Conservation (phyloP, 2,888 invertebrate genomes). For the Melinaea marsaeus region DNA sequence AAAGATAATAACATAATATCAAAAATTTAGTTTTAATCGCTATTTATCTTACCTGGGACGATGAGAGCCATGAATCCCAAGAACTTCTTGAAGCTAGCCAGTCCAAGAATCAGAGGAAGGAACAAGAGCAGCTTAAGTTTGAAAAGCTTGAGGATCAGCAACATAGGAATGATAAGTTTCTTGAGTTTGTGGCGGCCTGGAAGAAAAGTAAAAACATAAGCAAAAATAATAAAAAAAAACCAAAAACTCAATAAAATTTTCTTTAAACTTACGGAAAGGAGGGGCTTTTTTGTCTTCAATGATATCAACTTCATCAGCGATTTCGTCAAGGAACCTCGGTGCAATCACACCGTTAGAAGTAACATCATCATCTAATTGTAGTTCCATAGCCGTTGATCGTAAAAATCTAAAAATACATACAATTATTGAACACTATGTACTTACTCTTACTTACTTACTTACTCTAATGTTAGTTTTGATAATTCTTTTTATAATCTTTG, state of each 20-base stretch:
- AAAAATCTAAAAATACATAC: constrained; percentile 77
- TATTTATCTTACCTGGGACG: constrained; percentile 76
- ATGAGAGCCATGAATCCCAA: constrained; percentile 88
- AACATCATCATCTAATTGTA: constrained; percentile 85
- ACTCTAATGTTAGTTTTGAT: too few relatives aligned
- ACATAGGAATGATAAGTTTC: constrained; percentile 89
- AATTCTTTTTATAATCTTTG: too few relatives aligned
- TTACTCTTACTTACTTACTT: too few relatives aligned
- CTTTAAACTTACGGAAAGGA: constrained; percentile 83
- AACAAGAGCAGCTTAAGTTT: constrained; percentile 89
- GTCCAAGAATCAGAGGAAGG: constrained; percentile 88
- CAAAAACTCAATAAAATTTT: not conserved
- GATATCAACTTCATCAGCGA: constrained; percentile 88
- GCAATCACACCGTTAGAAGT: constrained; percentile 85
- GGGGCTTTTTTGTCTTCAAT: constrained; percentile 89
- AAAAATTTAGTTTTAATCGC: not conserved
- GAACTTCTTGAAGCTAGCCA: constrained; percentile 91
- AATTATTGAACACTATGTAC: not conserved
- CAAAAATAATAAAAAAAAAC: too few relatives aligned
- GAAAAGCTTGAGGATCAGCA: constrained; percentile 89
- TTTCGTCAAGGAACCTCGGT: constrained; percentile 89
- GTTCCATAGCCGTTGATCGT: constrained; percentile 86
- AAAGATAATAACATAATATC: not conserved
- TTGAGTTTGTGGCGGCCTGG: constrained; percentile 88
- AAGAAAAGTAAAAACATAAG: constrained; percentile 32